These are phyloP conservation scores for Pachycephala philippinensis DNA, from an alignment of 2,113 vertebrate genomes.

Conservation along the genomic window DNA sequence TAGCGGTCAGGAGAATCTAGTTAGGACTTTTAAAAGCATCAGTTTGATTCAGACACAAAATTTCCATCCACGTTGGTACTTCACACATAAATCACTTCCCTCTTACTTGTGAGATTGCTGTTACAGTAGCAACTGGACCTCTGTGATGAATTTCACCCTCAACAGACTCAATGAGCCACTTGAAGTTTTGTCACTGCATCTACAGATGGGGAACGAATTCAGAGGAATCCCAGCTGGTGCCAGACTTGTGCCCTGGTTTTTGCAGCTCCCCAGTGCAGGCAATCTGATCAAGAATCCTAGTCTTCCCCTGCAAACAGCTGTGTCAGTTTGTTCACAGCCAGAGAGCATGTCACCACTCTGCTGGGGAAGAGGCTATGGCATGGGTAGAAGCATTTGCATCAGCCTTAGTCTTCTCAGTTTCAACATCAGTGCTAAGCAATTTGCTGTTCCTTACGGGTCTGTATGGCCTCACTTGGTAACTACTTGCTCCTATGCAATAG, in stretches of 20 bases:
- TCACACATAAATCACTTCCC: background rate
- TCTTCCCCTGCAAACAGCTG: background rate
- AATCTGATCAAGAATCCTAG: background rate
- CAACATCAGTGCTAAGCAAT: background rate
- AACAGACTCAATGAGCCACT: background rate
- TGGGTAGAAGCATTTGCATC: background rate
- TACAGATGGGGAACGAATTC: background rate
- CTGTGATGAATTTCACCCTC: background rate
- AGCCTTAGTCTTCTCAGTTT: background rate
- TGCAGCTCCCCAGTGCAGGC: background rate
- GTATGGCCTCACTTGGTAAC: background rate
- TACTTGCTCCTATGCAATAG: background rate
- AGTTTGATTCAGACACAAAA: accelerated
- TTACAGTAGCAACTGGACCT: background rate
- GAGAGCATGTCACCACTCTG: background rate
- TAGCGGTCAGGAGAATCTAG: background rate
- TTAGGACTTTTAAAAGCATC: background rate
- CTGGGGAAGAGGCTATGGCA: background rate
- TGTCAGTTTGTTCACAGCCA: background rate
- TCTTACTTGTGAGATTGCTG: background rate
- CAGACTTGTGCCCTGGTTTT: background rate
- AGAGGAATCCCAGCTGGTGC: background rate
- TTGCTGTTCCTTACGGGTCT: background rate
- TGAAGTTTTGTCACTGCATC: background rate
- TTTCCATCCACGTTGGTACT: background rate